Evolutionary conservation across 2,888 invertebrate species (phyloP), one percentile per base, ranked within the genome.

Genomic region (Phalera bucephala): DNA sequence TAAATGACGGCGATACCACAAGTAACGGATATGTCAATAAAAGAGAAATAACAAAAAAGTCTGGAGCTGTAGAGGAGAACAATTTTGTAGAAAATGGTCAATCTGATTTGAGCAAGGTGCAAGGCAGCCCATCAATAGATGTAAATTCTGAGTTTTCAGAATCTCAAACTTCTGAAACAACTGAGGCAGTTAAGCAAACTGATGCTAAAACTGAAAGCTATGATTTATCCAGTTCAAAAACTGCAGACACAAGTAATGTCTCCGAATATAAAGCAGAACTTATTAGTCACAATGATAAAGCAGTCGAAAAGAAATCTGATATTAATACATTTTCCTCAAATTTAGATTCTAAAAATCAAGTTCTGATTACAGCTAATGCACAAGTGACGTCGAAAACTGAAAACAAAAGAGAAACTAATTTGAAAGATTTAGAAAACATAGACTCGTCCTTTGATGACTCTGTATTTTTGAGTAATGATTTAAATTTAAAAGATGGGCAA

Each of bases 1-100:
- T 89, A 15, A 78, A 74, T 19, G 73, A 75, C 12, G 49, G 43
- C 6, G 61, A 64, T 32, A 9, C 40, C 3, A 15, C 33, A 22
- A 61, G 70, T 12, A 54, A 52, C 30, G 67, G 65, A 1, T 54
- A 25, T 21, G 48, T 81, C 12, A 81, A 70, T 45, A 89, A 89
- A 66, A 70, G 88, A 45, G 89, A 88, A 73, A 87, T 87, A 33
- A 86, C 82, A 3, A 88, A 88, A 42, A 89, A 88, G 61, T 80
- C 81, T 13, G 83, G 73, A 3, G 83, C 83, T 19, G 70, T 78
- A 12, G 83, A 84, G 52, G 81, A 81, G 50, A 81, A 72, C 48
- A 74, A 63, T 52, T 69, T 56, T n/a, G 61, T 78, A n/a, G 82
- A 84, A 36, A 72, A 62, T 48, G 64, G 65, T 11, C 69, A 72